A percentile compares a stretch with the other conserved stretches of the same genome.
Conservation (phyloP, 2,113 vertebrate species). For the Pogona vitticeps region DNA sequence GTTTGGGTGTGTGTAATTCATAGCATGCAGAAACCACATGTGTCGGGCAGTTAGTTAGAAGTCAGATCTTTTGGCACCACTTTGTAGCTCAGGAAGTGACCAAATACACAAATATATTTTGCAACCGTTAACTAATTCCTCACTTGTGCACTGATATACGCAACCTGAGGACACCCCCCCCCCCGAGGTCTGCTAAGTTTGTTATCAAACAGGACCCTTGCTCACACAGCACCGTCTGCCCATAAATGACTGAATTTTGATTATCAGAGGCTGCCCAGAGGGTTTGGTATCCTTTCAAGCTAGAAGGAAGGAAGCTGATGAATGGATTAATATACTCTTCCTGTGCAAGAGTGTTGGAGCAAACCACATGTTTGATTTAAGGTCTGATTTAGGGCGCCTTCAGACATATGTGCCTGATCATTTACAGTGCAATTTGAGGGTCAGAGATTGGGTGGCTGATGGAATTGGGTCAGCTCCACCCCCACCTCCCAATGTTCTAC, state of each 20-base stretch:
- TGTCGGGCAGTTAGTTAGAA: slow-evolving; percentile 41
- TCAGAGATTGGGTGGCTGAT: no score
- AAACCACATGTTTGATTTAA: not conserved
- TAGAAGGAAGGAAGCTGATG: not conserved
- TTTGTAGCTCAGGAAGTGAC: slow-evolving; percentile 71
- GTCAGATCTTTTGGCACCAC: slow-evolving; percentile 52
- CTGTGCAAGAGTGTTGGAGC: not conserved
- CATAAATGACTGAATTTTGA: not conserved
- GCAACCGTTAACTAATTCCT: slow-evolving; percentile 67
- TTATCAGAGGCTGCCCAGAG: not conserved
- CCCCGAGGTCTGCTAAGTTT: not conserved
- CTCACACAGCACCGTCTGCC: not conserved
- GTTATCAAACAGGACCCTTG: not conserved
- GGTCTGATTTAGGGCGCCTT: not conserved
- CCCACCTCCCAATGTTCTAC: no score
- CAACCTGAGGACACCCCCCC: not conserved
- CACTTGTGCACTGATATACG: slow-evolving; percentile 6
- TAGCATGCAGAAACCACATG: not conserved
- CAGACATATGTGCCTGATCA: not conserved
- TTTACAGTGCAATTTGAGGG: no score
- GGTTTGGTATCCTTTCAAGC: not conserved
- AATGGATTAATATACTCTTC: not conserved
- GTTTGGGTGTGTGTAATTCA: not conserved
- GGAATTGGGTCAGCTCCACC: no score
- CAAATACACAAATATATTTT: slow-evolving; percentile 30